Evolutionary conservation across 2,888 invertebrate species (phyloP).

Genomic region (Chydorus sphaericus): DNA sequence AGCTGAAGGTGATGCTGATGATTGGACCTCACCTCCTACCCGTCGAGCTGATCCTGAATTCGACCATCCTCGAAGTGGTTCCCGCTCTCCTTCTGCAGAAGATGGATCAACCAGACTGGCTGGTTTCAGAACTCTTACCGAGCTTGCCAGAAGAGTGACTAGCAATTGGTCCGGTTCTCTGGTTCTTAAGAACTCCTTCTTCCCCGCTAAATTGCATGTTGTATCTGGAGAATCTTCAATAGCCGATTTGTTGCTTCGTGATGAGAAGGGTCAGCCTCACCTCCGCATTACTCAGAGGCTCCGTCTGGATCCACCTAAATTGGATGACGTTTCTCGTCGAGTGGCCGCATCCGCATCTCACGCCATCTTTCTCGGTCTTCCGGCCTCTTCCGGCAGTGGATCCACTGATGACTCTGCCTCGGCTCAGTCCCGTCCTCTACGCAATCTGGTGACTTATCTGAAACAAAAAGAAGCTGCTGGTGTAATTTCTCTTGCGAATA

Average conservation of each 20-base stretch:
- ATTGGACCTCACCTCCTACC: slow-evolving; percentile 31
- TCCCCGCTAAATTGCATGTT: slow-evolving; percentile 86
- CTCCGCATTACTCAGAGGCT: slow-evolving; percentile 87
- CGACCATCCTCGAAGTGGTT: slow-evolving; percentile 29
- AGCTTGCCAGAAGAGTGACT: slow-evolving; percentile 70
- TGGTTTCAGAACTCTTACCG: slow-evolving; percentile 61
- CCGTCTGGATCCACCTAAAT: slow-evolving; percentile 79
- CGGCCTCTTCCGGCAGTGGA: slow-evolving; percentile 58
- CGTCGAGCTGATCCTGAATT: slow-evolving; percentile 44
- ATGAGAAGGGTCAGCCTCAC: slow-evolving; percentile 84
- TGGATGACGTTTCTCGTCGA: slow-evolving; percentile 89
- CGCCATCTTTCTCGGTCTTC: slow-evolving; percentile 81
- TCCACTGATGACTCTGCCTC: slow-evolving; percentile 33
- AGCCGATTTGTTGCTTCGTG: slow-evolving; percentile 85
- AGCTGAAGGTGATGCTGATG: slow-evolving; percentile 46
- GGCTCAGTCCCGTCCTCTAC: slow-evolving; percentile 76
- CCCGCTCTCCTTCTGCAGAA: slow-evolving; percentile 41
- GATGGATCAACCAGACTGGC: slow-evolving; percentile 32
- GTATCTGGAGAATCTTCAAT: slow-evolving; percentile 88
- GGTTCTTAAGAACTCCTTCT: slow-evolving; percentile 88
- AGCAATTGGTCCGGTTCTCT: slow-evolving; percentile 84
- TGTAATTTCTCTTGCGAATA: slow-evolving; percentile 78
- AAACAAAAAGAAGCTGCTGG: slow-evolving; percentile 99
- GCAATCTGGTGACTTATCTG: slow-evolving; percentile 88
- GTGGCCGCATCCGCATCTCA: slow-evolving; percentile 80